Percentiles rank a stretch among this genome's conserved stretches.
Conservation (phyloP, 92 coral and sea anemone genomes). For the Epizoanthus rinbou region DNA sequence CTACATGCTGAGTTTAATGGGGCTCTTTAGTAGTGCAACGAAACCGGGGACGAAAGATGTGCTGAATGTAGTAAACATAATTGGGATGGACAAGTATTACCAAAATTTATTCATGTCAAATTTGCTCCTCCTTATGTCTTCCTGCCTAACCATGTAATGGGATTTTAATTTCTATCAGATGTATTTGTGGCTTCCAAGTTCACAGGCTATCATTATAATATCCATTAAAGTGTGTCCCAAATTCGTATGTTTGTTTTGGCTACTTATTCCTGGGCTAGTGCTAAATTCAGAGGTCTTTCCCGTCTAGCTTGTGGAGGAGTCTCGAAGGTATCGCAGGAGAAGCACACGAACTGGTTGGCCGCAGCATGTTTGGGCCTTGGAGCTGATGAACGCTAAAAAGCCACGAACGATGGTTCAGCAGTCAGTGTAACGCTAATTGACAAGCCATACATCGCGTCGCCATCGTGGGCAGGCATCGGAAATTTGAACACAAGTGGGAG, state of each 20-base stretch:
- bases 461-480: conserved; percentile 39
- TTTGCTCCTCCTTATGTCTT: conserved; percentile 26
- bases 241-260: conserved; percentile 33
- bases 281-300: background rate
- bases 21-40: background rate
- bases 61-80: background rate
- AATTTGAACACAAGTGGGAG: conserved; percentile 32
- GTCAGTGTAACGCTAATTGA: conserved; percentile 16
- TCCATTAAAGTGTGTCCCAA: conserved; percentile 33
- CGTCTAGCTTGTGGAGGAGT: conserved; percentile 68
- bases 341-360: conserved; percentile 99
- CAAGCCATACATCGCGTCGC: conserved; percentile 41
- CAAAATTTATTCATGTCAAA: conserved; percentile 30
- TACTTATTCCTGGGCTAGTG: background rate
- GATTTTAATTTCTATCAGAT: conserved; percentile 55
- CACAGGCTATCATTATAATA: conserved; percentile 21
- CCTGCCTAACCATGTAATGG: conserved; percentile 37
- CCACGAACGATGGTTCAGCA: conserved; percentile 35
- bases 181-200: conserved; percentile 42
- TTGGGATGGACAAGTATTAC: background rate
- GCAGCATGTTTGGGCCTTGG: conserved; percentile 99
- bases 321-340: conserved; percentile 63
- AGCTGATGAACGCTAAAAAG: conserved; percentile 62
- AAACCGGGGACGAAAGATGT: background rate
- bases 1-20: background rate